A percentile compares a stretch with the other conserved stretches of the same genome.
Conservation (phyloP, 2,113 vertebrate species). For the Alligator mississippiensis region DNA sequence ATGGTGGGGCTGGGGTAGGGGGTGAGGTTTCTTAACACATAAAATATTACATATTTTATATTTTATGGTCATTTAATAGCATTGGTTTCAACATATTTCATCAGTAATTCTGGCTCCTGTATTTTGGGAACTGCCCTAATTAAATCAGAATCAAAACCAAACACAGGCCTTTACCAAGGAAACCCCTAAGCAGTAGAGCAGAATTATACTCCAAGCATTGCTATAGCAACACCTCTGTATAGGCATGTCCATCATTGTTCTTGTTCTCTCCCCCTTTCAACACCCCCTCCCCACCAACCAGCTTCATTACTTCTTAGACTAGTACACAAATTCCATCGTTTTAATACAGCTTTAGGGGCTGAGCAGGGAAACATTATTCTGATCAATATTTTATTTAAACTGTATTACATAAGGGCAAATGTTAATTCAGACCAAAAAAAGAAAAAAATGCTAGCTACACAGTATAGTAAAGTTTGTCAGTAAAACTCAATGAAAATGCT, state of each 20-base stretch:
- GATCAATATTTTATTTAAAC: background rate
- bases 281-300: slow-evolving; percentile 20
- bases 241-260: slow-evolving; percentile 15
- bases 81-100: slow-evolving; percentile 70
- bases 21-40: background rate
- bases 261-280: background rate
- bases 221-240: slow-evolving; percentile 59
- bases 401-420: background rate
- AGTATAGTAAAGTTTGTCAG: background rate
- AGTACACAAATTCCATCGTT: background rate
- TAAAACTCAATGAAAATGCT: no score
- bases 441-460: background rate
- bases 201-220: slow-evolving; percentile 8
- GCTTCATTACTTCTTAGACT: background rate
- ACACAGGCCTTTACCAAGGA: slow-evolving; percentile 63
- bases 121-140: slow-evolving; percentile 68
- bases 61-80: slow-evolving; percentile 57
- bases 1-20: background rate
- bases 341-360: slow-evolving; percentile 5
- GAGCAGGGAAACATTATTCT: background rate
- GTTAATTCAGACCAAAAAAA: background rate
- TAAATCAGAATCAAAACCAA: slow-evolving; percentile 48
- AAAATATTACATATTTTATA: slow-evolving; percentile 69
- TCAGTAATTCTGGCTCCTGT: slow-evolving; percentile 59
- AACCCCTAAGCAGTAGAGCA: slow-evolving; percentile 10